Evolutionary conservation across 2,113 vertebrate genomes (phyloP).

Genomic region (Synchiropus splendidus): DNA sequence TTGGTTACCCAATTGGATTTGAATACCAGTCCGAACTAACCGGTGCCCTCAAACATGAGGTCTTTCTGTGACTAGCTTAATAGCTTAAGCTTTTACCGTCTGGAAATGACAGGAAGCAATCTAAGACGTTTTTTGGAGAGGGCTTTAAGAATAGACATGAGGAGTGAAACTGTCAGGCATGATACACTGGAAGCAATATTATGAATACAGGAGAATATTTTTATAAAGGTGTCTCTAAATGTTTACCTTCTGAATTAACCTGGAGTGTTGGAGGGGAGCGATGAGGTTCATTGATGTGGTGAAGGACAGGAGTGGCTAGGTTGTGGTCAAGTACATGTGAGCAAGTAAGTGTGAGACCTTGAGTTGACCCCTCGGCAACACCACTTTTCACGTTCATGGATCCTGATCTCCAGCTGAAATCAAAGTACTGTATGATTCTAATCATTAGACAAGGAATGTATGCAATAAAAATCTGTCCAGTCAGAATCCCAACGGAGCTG

Average conservation of each 20-base stretch:
- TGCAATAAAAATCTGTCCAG: too few species aligned
- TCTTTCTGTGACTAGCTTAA: too few species aligned
- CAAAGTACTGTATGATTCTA: not conserved
- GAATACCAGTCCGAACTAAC: not conserved
- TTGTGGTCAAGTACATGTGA: not conserved
- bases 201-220: not conserved
- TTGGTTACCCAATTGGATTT: constrained; percentile 7
- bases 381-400: not conserved
- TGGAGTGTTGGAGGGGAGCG: not conserved
- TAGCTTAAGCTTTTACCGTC: too few species aligned
- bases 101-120: constrained; percentile 5
- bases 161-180: too few species aligned
- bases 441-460: not conserved
- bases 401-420: not conserved
- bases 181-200: not conserved
- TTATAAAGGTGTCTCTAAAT: not conserved
- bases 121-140: too few species aligned
- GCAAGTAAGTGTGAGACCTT: not conserved
- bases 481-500: too few species aligned
- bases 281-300: not conserved
- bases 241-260: not conserved
- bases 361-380: not conserved
- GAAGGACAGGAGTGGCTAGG: not conserved
- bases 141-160: too few species aligned
- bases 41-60: too few species aligned